Percentiles rank a stretch among this genome's conserved stretches.
phyloP scores from a whole-genome alignment of 2,888 invertebrate genomes.

The Corythucha ciliata region DNA sequence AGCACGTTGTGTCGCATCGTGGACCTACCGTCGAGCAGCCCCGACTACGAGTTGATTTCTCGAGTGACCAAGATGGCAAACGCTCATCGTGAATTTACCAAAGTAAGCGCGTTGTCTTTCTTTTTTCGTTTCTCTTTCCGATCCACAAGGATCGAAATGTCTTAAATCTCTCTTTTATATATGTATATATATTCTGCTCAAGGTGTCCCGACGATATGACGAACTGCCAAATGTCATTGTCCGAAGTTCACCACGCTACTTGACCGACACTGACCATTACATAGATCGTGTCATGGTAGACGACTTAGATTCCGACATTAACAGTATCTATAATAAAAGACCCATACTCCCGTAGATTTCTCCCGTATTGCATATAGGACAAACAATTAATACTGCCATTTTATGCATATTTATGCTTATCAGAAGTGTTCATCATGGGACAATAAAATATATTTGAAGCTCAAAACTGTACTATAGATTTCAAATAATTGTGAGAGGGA shows the following conservation, averaged over 20 bases:
- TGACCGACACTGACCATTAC: constrained; percentile 44
- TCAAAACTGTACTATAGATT: too few species aligned
- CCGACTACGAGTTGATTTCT: constrained; percentile 66
- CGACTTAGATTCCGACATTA: constrained; percentile 49
- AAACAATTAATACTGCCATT: too few species aligned
- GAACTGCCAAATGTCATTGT: constrained; percentile 15
- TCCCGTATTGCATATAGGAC: too few species aligned
- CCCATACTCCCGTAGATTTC: too few species aligned
- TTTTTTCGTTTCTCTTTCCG: constrained; percentile 46
- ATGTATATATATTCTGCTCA: too few species aligned
- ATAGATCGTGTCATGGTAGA: constrained; percentile 56
- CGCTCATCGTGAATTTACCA: constrained; percentile 77
- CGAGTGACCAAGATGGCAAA: constrained; percentile 74
- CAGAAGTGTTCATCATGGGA: too few species aligned
- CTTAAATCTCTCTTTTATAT: not conserved
- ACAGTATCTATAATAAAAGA: constrained; percentile 54
- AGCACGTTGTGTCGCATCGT: constrained; percentile 63
- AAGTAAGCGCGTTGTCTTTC: too few species aligned
- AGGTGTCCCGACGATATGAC: constrained; percentile 20
- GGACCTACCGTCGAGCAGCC: constrained; percentile 60
- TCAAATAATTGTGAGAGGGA: too few species aligned
- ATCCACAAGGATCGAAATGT: not conserved
- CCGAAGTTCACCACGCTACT: constrained; percentile 17
- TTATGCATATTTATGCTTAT: too few species aligned
- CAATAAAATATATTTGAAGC: too few species aligned